phyloP scores from a whole-genome alignment of 2,113 vertebrate species.

The Gallinago paraguaiae region DNA sequence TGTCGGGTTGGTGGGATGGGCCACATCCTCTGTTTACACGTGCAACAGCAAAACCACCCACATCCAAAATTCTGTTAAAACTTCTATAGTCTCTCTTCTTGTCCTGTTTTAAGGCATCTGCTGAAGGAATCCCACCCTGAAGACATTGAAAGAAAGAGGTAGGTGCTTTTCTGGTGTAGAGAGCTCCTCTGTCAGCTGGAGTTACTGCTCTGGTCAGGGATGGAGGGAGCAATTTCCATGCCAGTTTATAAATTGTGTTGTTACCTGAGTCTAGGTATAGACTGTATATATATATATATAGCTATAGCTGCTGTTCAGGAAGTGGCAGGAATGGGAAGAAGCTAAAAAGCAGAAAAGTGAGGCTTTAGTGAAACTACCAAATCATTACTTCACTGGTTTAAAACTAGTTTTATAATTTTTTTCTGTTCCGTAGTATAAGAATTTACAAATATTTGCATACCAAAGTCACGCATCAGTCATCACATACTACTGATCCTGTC shows the following conservation, averaged over 20 bases:
- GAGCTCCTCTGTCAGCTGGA: not conserved
- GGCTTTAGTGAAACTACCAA: not conserved
- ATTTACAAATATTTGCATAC: not conserved
- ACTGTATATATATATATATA: too few species aligned
- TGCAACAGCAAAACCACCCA: not conserved
- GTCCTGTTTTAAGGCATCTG: not conserved
- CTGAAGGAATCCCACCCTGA: not conserved
- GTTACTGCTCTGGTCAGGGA: not conserved
- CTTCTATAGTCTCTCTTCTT: not conserved
- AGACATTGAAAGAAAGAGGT: not conserved
- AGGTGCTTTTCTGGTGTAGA: not conserved
- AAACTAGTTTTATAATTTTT: not conserved
- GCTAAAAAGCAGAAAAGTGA: not conserved
- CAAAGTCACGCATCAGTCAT: not conserved
- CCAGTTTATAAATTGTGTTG: not conserved
- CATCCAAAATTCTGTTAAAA: not conserved
- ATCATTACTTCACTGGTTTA: not conserved
- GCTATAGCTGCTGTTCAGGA: not conserved
- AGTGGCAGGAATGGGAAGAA: not conserved
- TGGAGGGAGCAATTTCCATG: not conserved
- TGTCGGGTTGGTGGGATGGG: not conserved
- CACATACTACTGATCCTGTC: not conserved
- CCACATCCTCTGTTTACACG: fast-evolving
- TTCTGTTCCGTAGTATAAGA: not conserved
- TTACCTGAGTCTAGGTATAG: not conserved